phyloP scores from a whole-genome alignment of 2,888 invertebrate species.

The Hirtodrosophila trivittata region DNA sequence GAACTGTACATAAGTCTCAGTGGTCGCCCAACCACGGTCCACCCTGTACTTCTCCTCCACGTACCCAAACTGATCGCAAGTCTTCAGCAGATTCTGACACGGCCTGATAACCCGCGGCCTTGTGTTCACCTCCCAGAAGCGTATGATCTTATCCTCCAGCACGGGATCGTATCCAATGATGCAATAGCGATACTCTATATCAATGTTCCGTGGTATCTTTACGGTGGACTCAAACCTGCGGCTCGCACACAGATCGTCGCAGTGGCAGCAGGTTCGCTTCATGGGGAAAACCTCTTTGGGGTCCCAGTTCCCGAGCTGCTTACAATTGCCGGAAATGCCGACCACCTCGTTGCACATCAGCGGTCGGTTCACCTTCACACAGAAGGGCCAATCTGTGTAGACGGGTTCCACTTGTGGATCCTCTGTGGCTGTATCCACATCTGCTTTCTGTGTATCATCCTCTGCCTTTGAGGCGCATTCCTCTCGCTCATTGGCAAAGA shows the following conservation, averaged over 20 bases:
- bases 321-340: conserved; percentile 88
- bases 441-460: not conserved
- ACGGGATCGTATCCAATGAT: conserved; percentile 88
- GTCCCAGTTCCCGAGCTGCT: conserved; percentile 89
- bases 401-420: conserved; percentile 43
- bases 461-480: conserved; percentile 31
- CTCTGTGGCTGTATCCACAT: not conserved
- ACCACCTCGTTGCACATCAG: conserved; percentile 87
- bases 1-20: conserved; percentile 91
- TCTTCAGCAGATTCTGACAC: conserved; percentile 84
- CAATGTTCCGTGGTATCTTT: conserved; percentile 87
- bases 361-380: conserved; percentile 83
- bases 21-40: conserved; percentile 93
- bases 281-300: conserved; percentile 86
- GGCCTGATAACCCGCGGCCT: conserved; percentile 85
- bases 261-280: conserved; percentile 70
- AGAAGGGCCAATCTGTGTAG: conserved; percentile 84
- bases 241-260: conserved; percentile 23
- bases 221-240: conserved; percentile 83
- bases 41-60: conserved; percentile 86
- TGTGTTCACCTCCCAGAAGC: conserved; percentile 91
- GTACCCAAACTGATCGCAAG: conserved; percentile 87
- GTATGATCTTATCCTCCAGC: conserved; percentile 85
- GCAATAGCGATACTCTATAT: conserved; percentile 90
- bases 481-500: conserved; percentile 86